Evolutionary conservation across 2,113 vertebrate genomes (phyloP).

Genomic region (Microtus montanus): DNA sequence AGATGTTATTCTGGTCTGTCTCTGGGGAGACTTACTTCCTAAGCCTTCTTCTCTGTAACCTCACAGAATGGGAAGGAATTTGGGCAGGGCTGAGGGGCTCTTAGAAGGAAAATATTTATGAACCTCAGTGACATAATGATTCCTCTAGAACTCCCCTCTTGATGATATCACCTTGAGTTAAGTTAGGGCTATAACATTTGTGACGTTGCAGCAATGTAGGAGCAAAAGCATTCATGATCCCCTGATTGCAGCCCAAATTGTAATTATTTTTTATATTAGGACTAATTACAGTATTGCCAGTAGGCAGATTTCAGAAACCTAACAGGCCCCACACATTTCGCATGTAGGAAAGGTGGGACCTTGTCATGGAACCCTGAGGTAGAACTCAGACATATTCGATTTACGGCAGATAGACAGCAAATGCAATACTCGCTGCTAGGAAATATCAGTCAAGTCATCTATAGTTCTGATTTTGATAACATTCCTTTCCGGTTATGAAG

Average conservation of each 20-base stretch:
- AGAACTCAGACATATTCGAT: neutral
- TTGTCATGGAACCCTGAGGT: neutral
- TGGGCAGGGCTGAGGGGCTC: neutral
- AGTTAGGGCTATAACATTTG: neutral
- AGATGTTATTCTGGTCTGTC: neutral
- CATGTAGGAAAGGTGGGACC: neutral
- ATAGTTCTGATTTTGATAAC: neutral
- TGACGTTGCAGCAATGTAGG: neutral
- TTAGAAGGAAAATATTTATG: neutral
- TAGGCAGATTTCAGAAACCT: neutral
- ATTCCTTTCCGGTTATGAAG: conserved; percentile 6
- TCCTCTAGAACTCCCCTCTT: neutral
- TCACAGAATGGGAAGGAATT: neutral
- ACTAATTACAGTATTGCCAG: neutral
- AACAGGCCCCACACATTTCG: neutral
- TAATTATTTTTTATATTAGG: neutral
- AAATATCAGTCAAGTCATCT: conserved; percentile 6
- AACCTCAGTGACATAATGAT: neutral
- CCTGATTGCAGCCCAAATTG: neutral
- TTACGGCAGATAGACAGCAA: neutral
- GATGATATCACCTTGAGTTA: neutral
- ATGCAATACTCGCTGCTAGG: neutral
- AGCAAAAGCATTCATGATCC: neutral
- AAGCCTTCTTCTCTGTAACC: neutral
- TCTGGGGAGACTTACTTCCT: neutral